Evolutionary conservation across 1,140 invertebrate genomes (phyloP), one percentile per base, ranked within the genome.

Genomic region (Drosophila nebulosa): DNA sequence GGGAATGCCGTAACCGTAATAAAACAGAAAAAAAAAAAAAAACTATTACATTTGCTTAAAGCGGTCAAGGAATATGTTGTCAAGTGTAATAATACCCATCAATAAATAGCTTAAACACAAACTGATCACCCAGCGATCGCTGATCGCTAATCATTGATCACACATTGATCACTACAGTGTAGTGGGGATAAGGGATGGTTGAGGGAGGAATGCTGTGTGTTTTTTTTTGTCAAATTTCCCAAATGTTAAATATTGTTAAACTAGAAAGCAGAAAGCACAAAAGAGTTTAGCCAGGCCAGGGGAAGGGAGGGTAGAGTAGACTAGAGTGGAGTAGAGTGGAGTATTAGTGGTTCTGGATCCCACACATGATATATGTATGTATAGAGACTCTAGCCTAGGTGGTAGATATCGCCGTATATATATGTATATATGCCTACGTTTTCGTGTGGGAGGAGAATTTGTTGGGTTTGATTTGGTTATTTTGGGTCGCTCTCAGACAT

Each of bases 401-500:
- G 46, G 62, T 24, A 22, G 52, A 75, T 64, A 30, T 56, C 51
- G 52, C 56, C 27, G n/a, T n/a, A n/a, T n/a, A n/a, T n/a, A n/a
- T n/a, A n/a, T n/a, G n/a, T n/a, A n/a, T n/a, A 58, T 70, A 77
- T 75, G 72, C 74, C 73, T 75, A 76, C 74, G 57, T 75, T 75
- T 75, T 57, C 36, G 46, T 56, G 55, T 42, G 27, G 58, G 21
- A 27, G 22, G 26, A 61, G 58, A 16, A 56, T 56, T 52, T 7
- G 6, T 12, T 52, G 32, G 30, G 12, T 51, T 64, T 10, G 30
- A 12, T 51, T 42, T 58, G 21, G 39, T 22, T 59, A n/a, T 42
- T 24, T 32, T 32, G 21, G 21, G 14, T 14, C n/a, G n/a, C 24
- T 57, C 60, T 90, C 78, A 90, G 71, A 90, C 89, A 88, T 90